phyloP scores from a whole-genome alignment of 2,888 invertebrate species.

The Anagyrus pseudococci region DNA sequence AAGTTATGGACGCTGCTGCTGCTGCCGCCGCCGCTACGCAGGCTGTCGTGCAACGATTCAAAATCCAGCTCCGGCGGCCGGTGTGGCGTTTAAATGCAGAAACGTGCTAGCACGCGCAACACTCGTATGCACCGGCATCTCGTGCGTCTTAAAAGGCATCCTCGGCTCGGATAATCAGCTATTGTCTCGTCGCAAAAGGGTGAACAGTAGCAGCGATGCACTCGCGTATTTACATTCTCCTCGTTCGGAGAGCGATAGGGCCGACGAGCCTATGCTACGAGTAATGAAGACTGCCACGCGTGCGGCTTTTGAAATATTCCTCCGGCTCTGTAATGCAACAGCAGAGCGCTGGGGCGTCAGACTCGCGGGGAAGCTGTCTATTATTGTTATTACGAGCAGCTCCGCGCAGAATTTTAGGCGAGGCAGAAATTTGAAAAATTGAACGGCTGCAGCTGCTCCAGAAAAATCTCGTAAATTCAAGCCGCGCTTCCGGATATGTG shows the following conservation, averaged over 20 bases:
- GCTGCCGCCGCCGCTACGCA: neutral
- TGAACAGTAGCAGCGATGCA: constrained; percentile 40
- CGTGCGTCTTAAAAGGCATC: constrained; percentile 46
- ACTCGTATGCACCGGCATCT: neutral
- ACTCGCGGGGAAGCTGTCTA: neutral
- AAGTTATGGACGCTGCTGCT: constrained; percentile 26
- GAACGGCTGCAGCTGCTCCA: neutral
- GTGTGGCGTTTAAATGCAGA: no score
- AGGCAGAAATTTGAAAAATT: neutral
- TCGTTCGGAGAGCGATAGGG: no score
- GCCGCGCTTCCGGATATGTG: neutral
- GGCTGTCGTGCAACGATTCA: constrained; percentile 2
- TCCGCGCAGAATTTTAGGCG: neutral
- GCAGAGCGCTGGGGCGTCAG: neutral
- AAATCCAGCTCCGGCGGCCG: neutral
- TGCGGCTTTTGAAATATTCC: neutral
- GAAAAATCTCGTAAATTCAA: neutral
- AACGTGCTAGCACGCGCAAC: neutral
- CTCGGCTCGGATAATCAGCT: constrained; percentile 53
- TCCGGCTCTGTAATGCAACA: neutral
- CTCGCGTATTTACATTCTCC: constrained; percentile 42
- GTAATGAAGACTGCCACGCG: constrained; percentile 14
- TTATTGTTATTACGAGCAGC: neutral
- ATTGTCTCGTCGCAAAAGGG: constrained; percentile 53
- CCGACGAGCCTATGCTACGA: neutral